phyloP scores from a whole-genome alignment of 2,888 invertebrate genomes.

The Tipula vernalis region DNA sequence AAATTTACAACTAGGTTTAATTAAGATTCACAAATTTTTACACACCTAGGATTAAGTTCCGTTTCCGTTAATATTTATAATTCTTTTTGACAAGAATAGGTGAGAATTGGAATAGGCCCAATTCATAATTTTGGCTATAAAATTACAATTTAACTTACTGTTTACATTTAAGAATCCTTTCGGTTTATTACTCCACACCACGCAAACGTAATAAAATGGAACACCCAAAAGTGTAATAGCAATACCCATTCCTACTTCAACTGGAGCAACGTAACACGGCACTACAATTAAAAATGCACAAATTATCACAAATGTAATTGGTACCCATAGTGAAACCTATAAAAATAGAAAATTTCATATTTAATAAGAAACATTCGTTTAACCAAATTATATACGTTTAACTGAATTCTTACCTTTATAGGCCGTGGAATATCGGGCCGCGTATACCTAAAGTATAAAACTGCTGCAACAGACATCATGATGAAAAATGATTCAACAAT shows the following conservation, averaged over 20 bases:
- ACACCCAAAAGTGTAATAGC: conserved; percentile 70
- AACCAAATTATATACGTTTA: no score
- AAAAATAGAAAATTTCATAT: conserved; percentile 8
- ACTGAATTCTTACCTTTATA: conserved; percentile 50
- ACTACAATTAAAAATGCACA: conserved; percentile 68
- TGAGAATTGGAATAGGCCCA: no score
- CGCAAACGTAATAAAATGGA: conserved; percentile 65
- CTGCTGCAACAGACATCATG: conserved; percentile 70
- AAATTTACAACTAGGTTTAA: no score
- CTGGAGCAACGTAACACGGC: conserved; percentile 66
- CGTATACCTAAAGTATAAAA: conserved; percentile 72
- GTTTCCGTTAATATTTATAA: no score
- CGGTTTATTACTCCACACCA: conserved; percentile 55
- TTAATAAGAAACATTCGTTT: not conserved
- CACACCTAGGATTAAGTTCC: no score
- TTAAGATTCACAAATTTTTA: no score
- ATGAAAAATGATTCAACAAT: conserved; percentile 91
- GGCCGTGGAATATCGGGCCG: conserved; percentile 67
- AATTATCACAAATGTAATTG: conserved; percentile 60
- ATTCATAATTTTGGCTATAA: no score
- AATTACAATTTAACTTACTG: conserved; percentile 38
- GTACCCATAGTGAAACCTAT: conserved; percentile 60
- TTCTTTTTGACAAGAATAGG: no score
- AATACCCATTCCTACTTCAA: conserved; percentile 65
- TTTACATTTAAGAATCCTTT: conserved; percentile 42